Evolutionary conservation across 2,797 vertebrate species (phyloP).

Genomic region (Micrastur ruficollis): DNA sequence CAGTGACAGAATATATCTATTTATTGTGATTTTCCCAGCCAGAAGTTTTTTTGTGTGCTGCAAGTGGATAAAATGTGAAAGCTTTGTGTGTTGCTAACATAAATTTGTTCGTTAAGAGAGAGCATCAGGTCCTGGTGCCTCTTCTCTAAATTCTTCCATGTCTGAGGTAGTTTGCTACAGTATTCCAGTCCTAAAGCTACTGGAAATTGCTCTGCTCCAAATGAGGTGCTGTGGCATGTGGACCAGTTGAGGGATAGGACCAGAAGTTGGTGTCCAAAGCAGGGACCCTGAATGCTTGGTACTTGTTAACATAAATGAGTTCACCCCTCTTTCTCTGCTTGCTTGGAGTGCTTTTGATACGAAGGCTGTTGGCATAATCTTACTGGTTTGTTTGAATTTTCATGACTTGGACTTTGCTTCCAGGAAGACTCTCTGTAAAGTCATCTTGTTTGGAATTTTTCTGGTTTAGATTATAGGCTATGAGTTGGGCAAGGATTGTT

Average conservation of each 20-base stretch:
- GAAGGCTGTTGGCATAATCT: not conserved
- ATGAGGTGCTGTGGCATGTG: not conserved
- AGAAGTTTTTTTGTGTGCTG: not conserved
- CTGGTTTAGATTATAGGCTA: not conserved
- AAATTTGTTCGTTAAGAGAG: not conserved
- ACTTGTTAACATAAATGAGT: not conserved
- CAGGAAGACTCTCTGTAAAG: not conserved
- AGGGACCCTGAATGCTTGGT: not conserved
- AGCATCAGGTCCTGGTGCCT: not conserved
- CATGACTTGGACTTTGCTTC: not conserved
- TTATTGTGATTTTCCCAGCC: not conserved
- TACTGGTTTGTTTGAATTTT: not conserved
- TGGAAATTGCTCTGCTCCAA: not conserved
- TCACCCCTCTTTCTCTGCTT: not conserved
- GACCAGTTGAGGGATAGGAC: accelerated
- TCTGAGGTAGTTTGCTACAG: not conserved
- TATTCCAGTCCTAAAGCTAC: not conserved
- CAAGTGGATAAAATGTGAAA: not conserved
- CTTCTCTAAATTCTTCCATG: not conserved
- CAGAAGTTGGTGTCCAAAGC: accelerated
- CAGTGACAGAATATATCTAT: not conserved
- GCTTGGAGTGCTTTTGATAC: not conserved
- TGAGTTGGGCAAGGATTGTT: not conserved
- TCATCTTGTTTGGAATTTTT: not conserved
- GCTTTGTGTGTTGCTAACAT: not conserved